Evolutionary conservation across 1,140 invertebrate genomes (phyloP).

Genomic region (Oreohelix idahoensis): DNA sequence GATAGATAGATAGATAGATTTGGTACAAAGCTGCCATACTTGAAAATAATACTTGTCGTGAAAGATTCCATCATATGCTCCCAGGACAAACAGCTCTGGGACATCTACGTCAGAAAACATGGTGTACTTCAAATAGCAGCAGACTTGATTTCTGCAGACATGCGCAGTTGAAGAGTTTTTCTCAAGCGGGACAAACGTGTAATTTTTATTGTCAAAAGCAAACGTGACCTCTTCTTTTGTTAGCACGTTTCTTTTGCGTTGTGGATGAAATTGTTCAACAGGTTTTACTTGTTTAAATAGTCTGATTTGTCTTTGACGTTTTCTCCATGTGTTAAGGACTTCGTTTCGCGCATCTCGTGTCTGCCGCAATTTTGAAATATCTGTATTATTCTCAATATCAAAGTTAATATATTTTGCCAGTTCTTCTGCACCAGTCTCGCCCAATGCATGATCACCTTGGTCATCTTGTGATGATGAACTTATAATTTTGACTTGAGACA

Average conservation of each 20-base stretch:
- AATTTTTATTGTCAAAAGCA: background rate
- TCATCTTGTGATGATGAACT: background rate
- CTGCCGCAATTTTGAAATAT: background rate
- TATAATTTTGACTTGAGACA: constrained; percentile 6
- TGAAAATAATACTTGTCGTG: constrained; percentile 27
- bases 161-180: background rate
- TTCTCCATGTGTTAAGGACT: background rate
- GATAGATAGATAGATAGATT: no score
- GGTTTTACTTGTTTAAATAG: background rate
- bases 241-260: background rate
- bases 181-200: background rate
- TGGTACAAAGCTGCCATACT: background rate
- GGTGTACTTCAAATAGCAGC: constrained; percentile 15
- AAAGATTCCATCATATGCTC: constrained; percentile 20
- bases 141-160: constrained; percentile 19
- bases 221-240: background rate
- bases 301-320: background rate
- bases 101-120: background rate
- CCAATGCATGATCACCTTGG: background rate
- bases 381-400: no score
- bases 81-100: constrained; percentile 12
- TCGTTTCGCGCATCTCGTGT: background rate
- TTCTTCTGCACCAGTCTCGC: background rate
- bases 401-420: no score
- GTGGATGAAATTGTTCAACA: background rate